Evolutionary conservation across 2,113 vertebrate genomes (phyloP), one percentile per base, ranked within the genome.

Genomic region (Forbesichthys agassizii): DNA sequence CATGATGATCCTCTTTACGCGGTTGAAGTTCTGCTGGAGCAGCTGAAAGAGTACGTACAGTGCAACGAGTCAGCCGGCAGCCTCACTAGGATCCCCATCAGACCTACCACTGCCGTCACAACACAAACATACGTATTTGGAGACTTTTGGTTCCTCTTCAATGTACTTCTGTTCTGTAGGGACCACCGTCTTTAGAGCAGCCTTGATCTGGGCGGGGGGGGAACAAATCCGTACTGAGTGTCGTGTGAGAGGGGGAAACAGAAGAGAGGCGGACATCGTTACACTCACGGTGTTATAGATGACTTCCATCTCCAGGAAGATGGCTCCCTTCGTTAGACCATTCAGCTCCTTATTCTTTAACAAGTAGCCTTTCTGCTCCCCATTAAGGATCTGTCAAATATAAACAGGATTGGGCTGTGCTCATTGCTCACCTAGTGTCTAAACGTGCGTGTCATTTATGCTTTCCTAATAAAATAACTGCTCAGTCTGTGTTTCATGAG

Each of bases 261-360:
- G 93, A 92, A 91, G 66, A 79, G 88, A 89, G 93, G 7, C 36
- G 36, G 36, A 92, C 58, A 63, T 10, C 87, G 92, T 89, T 91
- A 92, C 87, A 93, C 96, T 95, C 94, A 98, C 96, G 71, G 92
- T 88, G 91, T 96, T 98, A 94, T 95, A 99, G 94, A 98, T 95
- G 92, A 98, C 94, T 79, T 98, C 95, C 70, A 96, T 93, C 93
- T 98, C 95, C 89, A 99, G 94, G 94, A 93, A 94, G 92, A 99
- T 93, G 92, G 93, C 88, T 89, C 97, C 97, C 92, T 99, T 98
- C 91, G 93, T 98, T 89, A 93, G 94, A 81, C 93, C 95, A 81
- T 95, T 99, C 92, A 99, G 94, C 89, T 96, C 93, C 90, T 98
- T 98, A 89, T 98, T 98, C 92, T 98, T 99, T 91, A 99, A 90